Evolutionary conservation across 2,888 invertebrate genomes (phyloP).

Genomic region (Drosophila kanekoi): DNA sequence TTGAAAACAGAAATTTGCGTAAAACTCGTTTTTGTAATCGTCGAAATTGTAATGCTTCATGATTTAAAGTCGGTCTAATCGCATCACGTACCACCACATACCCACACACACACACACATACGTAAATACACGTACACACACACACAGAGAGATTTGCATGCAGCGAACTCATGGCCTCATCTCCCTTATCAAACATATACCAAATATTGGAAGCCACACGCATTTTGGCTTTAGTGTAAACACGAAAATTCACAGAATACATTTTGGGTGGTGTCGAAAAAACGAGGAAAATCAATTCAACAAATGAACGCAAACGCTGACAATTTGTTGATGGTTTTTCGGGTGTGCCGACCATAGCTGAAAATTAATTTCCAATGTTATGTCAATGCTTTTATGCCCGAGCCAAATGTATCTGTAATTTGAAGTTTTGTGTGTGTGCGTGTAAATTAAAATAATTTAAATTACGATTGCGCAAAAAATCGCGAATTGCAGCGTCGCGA

Average conservation of each 20-base stretch:
- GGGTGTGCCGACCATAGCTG: conserved; percentile 44
- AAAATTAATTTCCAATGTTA: conserved; percentile 73
- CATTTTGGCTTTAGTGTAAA: conserved; percentile 61
- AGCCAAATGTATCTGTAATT: background rate
- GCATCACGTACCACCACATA: conserved; percentile 29
- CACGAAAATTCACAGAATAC: conserved; percentile 38
- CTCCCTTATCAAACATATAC: conserved; percentile 24
- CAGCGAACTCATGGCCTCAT: background rate
- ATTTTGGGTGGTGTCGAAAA: conserved; percentile 5
- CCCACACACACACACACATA: background rate
- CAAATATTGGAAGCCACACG: conserved; percentile 45
- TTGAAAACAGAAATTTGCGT: conserved; percentile 21
- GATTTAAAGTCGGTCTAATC: conserved; percentile 47
- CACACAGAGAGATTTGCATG: background rate
- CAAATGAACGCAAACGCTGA: conserved; percentile 66
- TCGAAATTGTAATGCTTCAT: conserved; percentile 22
- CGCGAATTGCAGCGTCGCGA: conserved; percentile 38
- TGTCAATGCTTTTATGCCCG: conserved; percentile 37
- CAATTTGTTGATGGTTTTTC: conserved; percentile 74
- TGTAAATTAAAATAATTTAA: conserved; percentile 77
- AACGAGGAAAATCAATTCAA: conserved; percentile 59
- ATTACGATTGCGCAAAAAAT: conserved; percentile 71
- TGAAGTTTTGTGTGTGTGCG: conserved; percentile 26
- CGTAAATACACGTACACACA: background rate
- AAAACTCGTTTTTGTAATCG: conserved; percentile 28